These are phyloP conservation scores for Sigmodon hispidus DNA, from an alignment of 2,113 vertebrate species.

Conservation along the genomic window DNA sequence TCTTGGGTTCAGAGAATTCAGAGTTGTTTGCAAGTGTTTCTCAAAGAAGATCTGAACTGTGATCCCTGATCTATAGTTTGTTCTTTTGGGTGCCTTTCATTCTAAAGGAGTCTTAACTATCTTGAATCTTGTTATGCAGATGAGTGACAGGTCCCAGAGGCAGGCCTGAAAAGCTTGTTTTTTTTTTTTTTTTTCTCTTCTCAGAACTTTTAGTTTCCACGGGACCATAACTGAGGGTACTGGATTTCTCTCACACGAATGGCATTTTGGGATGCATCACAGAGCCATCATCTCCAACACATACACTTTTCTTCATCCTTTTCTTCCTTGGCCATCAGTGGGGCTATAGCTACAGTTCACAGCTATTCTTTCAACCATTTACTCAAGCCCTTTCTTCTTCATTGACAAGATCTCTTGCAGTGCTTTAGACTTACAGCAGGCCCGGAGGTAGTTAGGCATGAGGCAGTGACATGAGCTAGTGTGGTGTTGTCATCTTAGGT, in stretches of 20 bases:
- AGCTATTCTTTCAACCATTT: accelerated
- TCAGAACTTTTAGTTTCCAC: not conserved
- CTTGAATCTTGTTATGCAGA: not conserved
- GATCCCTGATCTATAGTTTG: accelerated
- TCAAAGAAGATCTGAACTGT: not conserved
- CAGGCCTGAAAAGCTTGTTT: not conserved
- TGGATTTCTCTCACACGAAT: not conserved
- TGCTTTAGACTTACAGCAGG: not conserved
- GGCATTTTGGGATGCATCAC: accelerated
- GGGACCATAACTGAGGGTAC: accelerated
- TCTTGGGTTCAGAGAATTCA: not conserved
- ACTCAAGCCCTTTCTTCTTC: not conserved
- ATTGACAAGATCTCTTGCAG: too few species aligned
- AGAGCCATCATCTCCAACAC: accelerated
- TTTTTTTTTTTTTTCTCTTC: not conserved
- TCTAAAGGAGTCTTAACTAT: not conserved
- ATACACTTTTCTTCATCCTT: accelerated
- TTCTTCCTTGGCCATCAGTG: not conserved
- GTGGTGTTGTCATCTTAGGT: not conserved
- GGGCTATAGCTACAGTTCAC: not conserved
- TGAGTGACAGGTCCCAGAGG: accelerated
- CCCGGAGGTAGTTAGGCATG: not conserved
- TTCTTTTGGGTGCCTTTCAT: not conserved
- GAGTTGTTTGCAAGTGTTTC: not conserved
- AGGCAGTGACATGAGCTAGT: not conserved